Conservation (phyloP, 1,140 invertebrate genomes). For the Hyles vespertilio region DNA sequence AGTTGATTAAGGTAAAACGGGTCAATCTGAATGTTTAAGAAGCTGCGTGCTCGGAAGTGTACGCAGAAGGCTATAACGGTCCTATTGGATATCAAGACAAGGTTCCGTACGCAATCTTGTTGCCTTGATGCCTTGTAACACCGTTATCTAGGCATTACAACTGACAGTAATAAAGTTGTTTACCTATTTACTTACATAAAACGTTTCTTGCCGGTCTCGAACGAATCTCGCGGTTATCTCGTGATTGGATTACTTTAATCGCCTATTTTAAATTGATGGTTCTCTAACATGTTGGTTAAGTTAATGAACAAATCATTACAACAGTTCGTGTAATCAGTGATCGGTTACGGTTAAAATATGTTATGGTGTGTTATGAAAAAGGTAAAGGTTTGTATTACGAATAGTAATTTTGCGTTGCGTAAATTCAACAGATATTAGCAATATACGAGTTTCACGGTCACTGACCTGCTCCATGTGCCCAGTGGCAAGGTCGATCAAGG, state of each 20-base stretch:
- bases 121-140: constrained; percentile 21
- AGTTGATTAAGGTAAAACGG: neutral
- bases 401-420: constrained; percentile 11
- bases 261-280: too few species aligned
- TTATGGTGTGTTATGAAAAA: too few species aligned
- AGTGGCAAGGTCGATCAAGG: constrained; percentile 41
- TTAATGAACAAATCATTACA: too few species aligned
- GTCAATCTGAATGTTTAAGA: constrained; percentile 3
- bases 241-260: too few species aligned
- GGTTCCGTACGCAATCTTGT: constrained; percentile 26
- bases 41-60: constrained; percentile 36
- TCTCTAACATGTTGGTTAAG: too few species aligned
- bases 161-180: constrained; percentile 25
- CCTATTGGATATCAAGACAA: constrained; percentile 29
- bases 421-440: constrained; percentile 28
- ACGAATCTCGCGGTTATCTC: neutral
- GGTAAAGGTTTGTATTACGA: too few species aligned
- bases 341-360: too few species aligned
- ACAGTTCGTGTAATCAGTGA: too few species aligned
- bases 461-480: constrained; percentile 26
- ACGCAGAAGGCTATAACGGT: constrained; percentile 41
- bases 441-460: constrained; percentile 23
- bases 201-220: neutral
- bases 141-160: constrained; percentile 23
- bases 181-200: constrained; percentile 18